These are phyloP conservation scores for Ammodytes dubius DNA, from an alignment of 2,113 vertebrate species.

Conservation along the genomic window DNA sequence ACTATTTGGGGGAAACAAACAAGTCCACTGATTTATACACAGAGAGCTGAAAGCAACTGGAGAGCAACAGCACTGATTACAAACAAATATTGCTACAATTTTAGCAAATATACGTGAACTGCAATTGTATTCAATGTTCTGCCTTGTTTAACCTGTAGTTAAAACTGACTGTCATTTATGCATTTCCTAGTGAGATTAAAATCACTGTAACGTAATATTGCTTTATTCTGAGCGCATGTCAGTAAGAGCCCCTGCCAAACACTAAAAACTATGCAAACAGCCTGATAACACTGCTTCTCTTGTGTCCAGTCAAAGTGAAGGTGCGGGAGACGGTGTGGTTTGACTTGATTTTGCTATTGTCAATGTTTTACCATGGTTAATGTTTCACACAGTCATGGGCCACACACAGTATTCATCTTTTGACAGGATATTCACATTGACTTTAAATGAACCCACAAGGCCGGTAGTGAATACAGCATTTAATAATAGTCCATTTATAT, in stretches of 20 bases:
- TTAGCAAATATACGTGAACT: background rate
- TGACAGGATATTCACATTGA: background rate
- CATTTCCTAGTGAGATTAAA: background rate
- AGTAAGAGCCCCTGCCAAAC: background rate
- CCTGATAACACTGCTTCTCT: background rate
- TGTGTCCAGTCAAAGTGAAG: background rate
- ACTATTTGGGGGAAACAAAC: background rate
- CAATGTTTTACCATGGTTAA: conserved; percentile 7
- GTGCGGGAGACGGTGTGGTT: background rate
- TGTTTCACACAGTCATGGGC: conserved; percentile 26
- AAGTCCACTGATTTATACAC: background rate
- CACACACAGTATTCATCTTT: conserved; percentile 12
- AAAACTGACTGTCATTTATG: background rate
- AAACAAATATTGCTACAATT: background rate
- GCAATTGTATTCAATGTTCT: background rate
- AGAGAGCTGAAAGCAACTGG: background rate
- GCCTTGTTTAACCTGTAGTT: background rate
- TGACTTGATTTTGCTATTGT: background rate
- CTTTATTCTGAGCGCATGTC: background rate
- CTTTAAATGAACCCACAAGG: conserved; percentile 7
- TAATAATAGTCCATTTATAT: conserved; percentile 28
- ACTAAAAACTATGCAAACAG: background rate
- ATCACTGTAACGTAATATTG: background rate
- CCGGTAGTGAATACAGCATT: conserved; percentile 15
- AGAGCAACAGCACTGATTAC: background rate